Evolutionary conservation across 2,113 vertebrate species (phyloP), one percentile per base, ranked within the genome.

Genomic region (Orycteropus afer): DNA sequence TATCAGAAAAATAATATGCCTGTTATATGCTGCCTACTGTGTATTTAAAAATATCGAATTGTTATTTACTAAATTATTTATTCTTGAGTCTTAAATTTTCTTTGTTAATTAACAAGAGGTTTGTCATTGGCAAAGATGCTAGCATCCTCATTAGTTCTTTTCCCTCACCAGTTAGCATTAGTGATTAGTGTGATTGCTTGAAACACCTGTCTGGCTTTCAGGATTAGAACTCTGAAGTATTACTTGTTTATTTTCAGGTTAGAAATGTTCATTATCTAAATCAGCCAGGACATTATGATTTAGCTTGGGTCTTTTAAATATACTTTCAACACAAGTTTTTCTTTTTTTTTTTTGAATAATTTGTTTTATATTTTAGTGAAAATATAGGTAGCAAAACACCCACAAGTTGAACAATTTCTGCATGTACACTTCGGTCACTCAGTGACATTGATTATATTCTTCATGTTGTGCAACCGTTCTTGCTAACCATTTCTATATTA

Each of bases 41-140:
- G 25, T 94, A 73, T 76, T 32, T 80, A 29, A 89, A 76, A 82
- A 61, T 63, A 78, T 11, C 91, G 13, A 83, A 57, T 85, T 93
- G 11, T 65, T 84, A 42, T 63, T 71, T 86, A 51, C 27, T 80
- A 78, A 90, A 2, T 90, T 78, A 53, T 69, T 71, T 86, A 61
- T 81, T 83, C 57, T n/a, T 67, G 47, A 25, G 47, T 88, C 13
- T 12, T 65, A 9, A 74, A 65, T 83, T 95, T 78, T 27, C 25
- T 13, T 80, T 65, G 25, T 23, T 73, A 13, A 37, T 71, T 84
- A 71, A 42, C 32, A 87, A 79, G 27, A 74, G 34, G 37, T 82
- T 93, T 34, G 22, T 90, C 32, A 93, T 1, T 53, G 73, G 51
- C 40, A 59, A 71, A 83, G 63, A 83, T 89, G 51, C 45, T 42